phyloP scores from a whole-genome alignment of 1,140 invertebrate species.

The Drosophila lini region DNA sequence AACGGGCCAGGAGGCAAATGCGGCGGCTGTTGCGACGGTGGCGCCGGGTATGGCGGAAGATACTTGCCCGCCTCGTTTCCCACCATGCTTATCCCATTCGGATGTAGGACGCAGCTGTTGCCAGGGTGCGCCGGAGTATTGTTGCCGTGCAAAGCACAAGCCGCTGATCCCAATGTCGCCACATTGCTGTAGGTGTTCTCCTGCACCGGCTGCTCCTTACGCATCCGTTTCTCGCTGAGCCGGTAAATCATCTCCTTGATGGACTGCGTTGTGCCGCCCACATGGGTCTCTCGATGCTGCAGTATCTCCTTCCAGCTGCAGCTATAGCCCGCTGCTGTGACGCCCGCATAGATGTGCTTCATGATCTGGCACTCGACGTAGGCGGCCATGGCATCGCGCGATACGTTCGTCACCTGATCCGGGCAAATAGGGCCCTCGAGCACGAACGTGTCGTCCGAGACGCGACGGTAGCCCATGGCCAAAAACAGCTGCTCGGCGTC shows the following conservation, averaged over 20 bases:
- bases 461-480: slow-evolving; percentile 91
- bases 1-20: slow-evolving; percentile 28
- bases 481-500: slow-evolving; percentile 91
- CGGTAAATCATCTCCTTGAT: slow-evolving; percentile 71
- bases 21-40: slow-evolving; percentile 37
- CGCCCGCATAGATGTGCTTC: slow-evolving; percentile 85
- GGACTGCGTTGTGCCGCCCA: slow-evolving; percentile 84
- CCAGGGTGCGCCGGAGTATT: slow-evolving; percentile 11
- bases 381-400: slow-evolving; percentile 93
- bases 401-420: slow-evolving; percentile 91
- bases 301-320: slow-evolving; percentile 89
- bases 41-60: slow-evolving; percentile 50
- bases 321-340: slow-evolving; percentile 57
- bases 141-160: slow-evolving; percentile 51
- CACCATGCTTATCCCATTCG: slow-evolving; percentile 51
- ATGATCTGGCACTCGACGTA: slow-evolving; percentile 94
- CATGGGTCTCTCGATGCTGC: slow-evolving; percentile 87
- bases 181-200: slow-evolving; percentile 78
- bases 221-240: slow-evolving; percentile 63
- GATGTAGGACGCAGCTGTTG: slow-evolving; percentile 55
- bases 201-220: slow-evolving; percentile 55
- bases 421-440: slow-evolving; percentile 91
- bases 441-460: slow-evolving; percentile 85
- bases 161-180: slow-evolving; percentile 24
- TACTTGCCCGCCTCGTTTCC: slow-evolving; percentile 50